phyloP scores from a whole-genome alignment of 2,797 vertebrate species.

The Choloepus didactylus region DNA sequence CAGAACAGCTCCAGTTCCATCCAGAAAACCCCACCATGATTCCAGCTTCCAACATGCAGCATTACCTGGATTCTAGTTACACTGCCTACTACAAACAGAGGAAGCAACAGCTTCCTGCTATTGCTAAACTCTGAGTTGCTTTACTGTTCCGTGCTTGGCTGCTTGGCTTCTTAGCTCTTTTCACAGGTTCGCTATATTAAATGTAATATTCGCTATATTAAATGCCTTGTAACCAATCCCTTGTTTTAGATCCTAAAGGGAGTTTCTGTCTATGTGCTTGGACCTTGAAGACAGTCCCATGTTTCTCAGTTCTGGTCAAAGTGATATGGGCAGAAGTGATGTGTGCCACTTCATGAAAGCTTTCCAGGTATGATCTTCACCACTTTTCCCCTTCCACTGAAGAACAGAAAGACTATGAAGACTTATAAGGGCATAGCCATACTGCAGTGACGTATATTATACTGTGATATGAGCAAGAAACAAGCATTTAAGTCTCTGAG shows the following conservation, averaged over 20 bases:
- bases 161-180: background rate
- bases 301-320: background rate
- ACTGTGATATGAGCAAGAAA: slow-evolving; percentile 8
- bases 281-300: background rate
- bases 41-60: background rate
- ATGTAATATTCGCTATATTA: slow-evolving; percentile 22
- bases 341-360: background rate
- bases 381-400: background rate
- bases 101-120: background rate
- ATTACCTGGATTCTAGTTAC: background rate
- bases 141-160: background rate
- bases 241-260: background rate
- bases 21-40: background rate
- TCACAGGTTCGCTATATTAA: background rate
- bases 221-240: background rate
- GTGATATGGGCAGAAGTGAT: background rate
- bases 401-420: background rate
- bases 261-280: background rate
- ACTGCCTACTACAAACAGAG: background rate
- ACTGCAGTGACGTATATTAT: background rate
- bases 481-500: background rate
- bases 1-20: background rate
- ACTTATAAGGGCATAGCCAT: background rate
- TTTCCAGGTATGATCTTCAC: background rate
- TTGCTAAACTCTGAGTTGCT: background rate